Percentiles rank a stretch among this genome's conserved stretches.
These are phyloP conservation scores for Aplodontia rufa DNA, from an alignment of 2,113 vertebrate species.

Conservation along the genomic window DNA sequence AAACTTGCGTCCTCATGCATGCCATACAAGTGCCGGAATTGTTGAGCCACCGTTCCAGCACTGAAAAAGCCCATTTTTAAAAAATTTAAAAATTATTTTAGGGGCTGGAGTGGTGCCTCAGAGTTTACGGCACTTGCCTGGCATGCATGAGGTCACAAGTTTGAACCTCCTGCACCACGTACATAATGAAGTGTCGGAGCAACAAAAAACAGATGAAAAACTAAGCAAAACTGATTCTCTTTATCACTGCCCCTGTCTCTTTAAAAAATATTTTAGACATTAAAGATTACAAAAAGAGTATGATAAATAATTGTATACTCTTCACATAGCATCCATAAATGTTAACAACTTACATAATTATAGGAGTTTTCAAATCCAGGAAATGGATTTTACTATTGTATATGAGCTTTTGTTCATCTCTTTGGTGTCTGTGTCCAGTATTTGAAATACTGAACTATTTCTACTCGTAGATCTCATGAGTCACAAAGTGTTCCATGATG, in stretches of 20 bases:
- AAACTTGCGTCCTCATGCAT: too few relatives aligned
- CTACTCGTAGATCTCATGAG: too few relatives aligned
- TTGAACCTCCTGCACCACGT: too few relatives aligned
- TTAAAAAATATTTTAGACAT: constrained; percentile 29
- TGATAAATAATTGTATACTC: not conserved
- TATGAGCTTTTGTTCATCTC: not conserved
- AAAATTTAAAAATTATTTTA: constrained; percentile 31
- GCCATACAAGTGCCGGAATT: too few relatives aligned
- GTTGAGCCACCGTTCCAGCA: too few relatives aligned
- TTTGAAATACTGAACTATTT: not conserved
- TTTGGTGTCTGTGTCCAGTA: constrained; percentile 14
- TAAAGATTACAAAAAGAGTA: constrained; percentile 21
- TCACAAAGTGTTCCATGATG: not conserved
- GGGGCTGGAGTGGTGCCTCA: too few relatives aligned
- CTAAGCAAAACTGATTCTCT: too few relatives aligned
- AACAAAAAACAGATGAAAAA: too few relatives aligned
- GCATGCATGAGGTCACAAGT: too few relatives aligned
- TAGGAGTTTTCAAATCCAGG: constrained; percentile 9
- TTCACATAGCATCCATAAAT: not conserved
- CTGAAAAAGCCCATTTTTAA: not conserved
- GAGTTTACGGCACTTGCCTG: too few relatives aligned
- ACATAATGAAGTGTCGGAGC: too few relatives aligned
- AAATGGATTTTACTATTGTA: not conserved
- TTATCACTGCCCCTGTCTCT: too few relatives aligned
- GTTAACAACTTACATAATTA: not conserved